Conservation (phyloP, 2,797 vertebrate genomes). For the Psittacula derbiana region DNA sequence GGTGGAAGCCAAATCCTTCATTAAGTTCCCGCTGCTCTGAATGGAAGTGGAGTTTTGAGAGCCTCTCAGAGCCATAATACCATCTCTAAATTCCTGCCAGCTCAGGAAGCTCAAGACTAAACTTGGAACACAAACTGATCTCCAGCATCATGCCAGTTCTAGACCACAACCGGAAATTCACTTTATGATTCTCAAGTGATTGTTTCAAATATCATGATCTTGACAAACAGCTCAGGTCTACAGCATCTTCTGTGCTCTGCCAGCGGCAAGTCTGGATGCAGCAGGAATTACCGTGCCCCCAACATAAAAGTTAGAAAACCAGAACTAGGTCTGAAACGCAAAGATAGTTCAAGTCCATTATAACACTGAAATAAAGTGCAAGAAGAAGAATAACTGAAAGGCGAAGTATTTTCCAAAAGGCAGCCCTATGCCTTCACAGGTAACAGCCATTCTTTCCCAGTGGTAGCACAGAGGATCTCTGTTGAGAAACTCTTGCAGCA, state of each 20-base stretch:
- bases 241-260: background rate
- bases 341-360: background rate
- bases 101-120: background rate
- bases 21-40: background rate
- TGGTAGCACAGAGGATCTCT: background rate
- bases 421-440: background rate
- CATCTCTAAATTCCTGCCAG: background rate
- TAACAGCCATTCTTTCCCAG: background rate
- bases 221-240: background rate
- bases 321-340: background rate
- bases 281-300: background rate
- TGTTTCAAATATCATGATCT: background rate
- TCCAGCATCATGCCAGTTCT: background rate
- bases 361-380: background rate
- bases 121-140: background rate
- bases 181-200: background rate
- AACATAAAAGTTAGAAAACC: background rate
- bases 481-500: background rate
- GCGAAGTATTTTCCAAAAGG: background rate
- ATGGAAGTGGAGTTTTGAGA: background rate
- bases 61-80: background rate
- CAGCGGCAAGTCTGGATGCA: background rate
- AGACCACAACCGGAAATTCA: background rate
- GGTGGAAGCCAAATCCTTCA: background rate
- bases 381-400: background rate